Evolutionary conservation across 2,797 vertebrate species (phyloP).

Genomic region (Galaxias olidus): DNA sequence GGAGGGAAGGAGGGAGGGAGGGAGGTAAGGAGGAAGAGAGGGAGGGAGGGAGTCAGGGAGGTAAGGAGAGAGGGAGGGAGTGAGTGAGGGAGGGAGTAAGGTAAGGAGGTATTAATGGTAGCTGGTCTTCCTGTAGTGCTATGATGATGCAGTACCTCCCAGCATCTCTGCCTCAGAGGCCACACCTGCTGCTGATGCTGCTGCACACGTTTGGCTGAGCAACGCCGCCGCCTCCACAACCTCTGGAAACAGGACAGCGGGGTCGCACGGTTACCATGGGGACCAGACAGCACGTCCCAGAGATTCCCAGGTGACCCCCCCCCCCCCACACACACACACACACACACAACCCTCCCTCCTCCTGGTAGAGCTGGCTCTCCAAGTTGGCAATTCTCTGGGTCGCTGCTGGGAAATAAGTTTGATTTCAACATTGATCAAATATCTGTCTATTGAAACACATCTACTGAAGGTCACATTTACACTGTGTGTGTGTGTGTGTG

Average conservation of each 20-base stretch:
- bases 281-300: background rate
- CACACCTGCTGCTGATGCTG: conserved; percentile 69
- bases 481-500: background rate
- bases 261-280: conserved; percentile 39
- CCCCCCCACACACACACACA: too few relatives aligned
- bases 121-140: too few relatives aligned
- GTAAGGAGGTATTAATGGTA: conserved; percentile 2
- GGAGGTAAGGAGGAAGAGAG: background rate
- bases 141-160: conserved; percentile 75
- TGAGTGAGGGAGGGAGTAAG: conserved; percentile 13
- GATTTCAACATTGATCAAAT: too few relatives aligned
- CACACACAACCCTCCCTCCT: too few relatives aligned
- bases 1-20: background rate
- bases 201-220: conserved; percentile 72
- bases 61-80: background rate
- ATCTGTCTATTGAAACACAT: background rate
- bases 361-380: too few relatives aligned
- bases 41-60: background rate
- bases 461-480: too few relatives aligned
- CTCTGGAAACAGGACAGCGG: conserved; percentile 74
- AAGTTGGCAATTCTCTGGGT: too few relatives aligned
- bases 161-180: conserved; percentile 67
- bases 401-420: too few relatives aligned
- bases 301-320: conserved; percentile 8
- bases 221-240: conserved; percentile 72